Evolutionary conservation across 2,888 invertebrate genomes (phyloP), one percentile per base, ranked within the genome.

Genomic region (Sesamia inferens): DNA sequence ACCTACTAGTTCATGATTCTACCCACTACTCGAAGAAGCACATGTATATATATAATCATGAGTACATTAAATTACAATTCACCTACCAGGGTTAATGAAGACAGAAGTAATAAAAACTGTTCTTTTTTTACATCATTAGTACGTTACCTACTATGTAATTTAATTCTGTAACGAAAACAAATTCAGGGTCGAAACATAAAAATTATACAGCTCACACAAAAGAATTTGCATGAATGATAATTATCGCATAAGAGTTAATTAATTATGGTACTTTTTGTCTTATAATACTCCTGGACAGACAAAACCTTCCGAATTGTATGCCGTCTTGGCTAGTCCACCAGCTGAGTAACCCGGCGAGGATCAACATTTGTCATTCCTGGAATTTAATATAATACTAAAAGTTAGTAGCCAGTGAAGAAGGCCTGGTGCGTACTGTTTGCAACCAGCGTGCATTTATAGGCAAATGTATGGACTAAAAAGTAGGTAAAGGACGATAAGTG

Each of bases 51-150:
- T 24, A 47, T 48, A 48, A 24, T 5, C n/a, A 24, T 19, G 19
- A 24, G 24, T 4, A 63, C 13, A 24, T 47, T n/a, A 5, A 31
- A 1, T 31, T 64, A 5, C 2, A 8, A 48, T 31, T n/a, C 19
- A n/a, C 13, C 13, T 22, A 19, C 10, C 14, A 14, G 5, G n/a
- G 24, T 8, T 51, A 44, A 51, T 44, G 14, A 61, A 61, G 6
- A 42, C 31, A 54, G 24, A 31, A 4, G 7, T 31, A 62, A 59
- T 31, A 63, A 51, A 57, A 54, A 44, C n/a, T 4, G 7, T 24
- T 1, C 16, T 5, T 44, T 72, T 58, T 71, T 71, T 47, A 31
- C 51, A 54, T 71, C 14, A 47, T 71, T 48, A 42, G 22, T 19
- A 54, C 31, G 31, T 31, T 31, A 31, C 5, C 8, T 66, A 66